Percentiles rank a stretch among this genome's conserved stretches.
These are phyloP conservation scores for Nesogale talazaci DNA, from an alignment of 2,113 vertebrate genomes.

Conservation along the genomic window DNA sequence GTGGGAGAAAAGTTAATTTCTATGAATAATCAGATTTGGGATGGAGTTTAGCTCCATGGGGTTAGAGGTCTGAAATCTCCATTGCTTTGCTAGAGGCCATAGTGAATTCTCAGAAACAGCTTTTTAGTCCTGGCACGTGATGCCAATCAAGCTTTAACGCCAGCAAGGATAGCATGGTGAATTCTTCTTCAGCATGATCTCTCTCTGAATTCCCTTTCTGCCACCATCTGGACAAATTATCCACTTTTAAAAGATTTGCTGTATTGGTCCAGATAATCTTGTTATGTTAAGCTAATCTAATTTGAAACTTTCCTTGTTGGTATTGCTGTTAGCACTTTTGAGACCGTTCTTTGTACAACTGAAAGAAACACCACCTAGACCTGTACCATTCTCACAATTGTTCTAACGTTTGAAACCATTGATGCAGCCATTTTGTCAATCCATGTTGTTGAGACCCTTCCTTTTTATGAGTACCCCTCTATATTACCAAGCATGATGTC, in stretches of 20 bases:
- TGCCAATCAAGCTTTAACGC: background rate
- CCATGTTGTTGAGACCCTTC: too few relatives aligned
- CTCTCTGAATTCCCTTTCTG: background rate
- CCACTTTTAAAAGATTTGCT: background rate
- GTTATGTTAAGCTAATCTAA: background rate
- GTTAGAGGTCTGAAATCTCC: background rate
- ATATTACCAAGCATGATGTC: too few relatives aligned
- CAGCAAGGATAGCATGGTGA: background rate
- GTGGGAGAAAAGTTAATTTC: background rate
- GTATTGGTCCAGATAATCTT: background rate
- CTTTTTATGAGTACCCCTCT: too few relatives aligned
- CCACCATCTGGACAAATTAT: background rate
- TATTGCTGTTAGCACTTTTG: background rate
- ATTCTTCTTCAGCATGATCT: background rate
- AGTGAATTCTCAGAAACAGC: background rate
- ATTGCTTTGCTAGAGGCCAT: background rate
- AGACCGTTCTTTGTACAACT: too few relatives aligned
- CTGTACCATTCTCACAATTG: too few relatives aligned
- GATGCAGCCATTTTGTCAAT: too few relatives aligned
- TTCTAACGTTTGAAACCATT: too few relatives aligned
- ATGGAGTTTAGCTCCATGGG: background rate
- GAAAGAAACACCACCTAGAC: too few relatives aligned
- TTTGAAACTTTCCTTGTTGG: background rate
- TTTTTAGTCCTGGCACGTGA: background rate
- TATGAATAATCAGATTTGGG: background rate